phyloP scores from a whole-genome alignment of 2,113 vertebrate species.

The Oncorhynchus gorbuscha region DNA sequence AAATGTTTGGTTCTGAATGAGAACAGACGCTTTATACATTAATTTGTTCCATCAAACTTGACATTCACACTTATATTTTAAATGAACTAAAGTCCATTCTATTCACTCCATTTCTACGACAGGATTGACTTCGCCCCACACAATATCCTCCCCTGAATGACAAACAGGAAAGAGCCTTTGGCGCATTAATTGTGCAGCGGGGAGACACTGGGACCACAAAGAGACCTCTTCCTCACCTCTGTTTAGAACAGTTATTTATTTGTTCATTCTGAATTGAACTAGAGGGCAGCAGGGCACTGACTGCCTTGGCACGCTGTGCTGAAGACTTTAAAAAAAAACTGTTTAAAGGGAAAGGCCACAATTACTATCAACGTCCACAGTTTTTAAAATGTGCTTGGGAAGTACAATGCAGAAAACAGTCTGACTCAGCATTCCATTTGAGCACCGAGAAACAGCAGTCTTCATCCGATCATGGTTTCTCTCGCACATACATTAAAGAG shows the following conservation, averaged over 20 bases:
- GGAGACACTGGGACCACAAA: slow-evolving; percentile 2
- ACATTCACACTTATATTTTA: background rate
- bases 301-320: background rate
- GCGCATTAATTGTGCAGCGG: background rate
- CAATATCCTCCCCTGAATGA: background rate
- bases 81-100: background rate
- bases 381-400: background rate
- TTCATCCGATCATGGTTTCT: background rate
- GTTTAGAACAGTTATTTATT: background rate
- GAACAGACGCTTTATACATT: background rate
- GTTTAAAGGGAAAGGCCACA: background rate
- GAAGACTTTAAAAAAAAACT: background rate
- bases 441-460: background rate
- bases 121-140: background rate
- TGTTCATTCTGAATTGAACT: background rate
- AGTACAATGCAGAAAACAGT: background rate
- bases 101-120: background rate
- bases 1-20: background rate
- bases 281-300: background rate
- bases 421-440: background rate
- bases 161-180: slow-evolving; percentile 10
- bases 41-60: background rate
- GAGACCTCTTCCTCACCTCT: background rate
- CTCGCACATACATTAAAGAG: background rate
- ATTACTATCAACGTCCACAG: background rate